A percentile compares a stretch with the other conserved stretches of the same genome.
Evolutionary conservation across 1,140 invertebrate genomes (phyloP).

Genomic region (Ephestia elutella): DNA sequence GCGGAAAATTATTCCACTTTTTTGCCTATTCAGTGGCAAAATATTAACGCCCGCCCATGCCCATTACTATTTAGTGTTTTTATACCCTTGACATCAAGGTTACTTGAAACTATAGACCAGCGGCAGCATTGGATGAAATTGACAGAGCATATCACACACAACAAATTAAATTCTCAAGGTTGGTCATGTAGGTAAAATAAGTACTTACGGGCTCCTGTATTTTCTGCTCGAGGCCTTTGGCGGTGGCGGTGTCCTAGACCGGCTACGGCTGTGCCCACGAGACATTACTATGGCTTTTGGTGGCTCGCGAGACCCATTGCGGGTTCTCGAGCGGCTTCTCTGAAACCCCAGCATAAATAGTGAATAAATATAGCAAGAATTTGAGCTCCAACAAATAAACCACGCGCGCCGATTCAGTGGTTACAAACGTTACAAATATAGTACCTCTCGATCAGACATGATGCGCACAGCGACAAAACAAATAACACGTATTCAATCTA

Average conservation of each 20-base stretch:
- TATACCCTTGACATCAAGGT: slow-evolving; percentile 53
- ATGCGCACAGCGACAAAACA: slow-evolving; percentile 36
- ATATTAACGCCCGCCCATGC: too few species aligned
- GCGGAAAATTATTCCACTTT: too few species aligned
- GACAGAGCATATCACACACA: neutral
- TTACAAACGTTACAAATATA: slow-evolving; percentile 44
- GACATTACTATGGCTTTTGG: slow-evolving; percentile 61
- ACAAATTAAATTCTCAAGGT: neutral
- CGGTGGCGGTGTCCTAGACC: slow-evolving; percentile 66
- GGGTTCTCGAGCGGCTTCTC: slow-evolving; percentile 69
- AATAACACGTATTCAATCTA: slow-evolving; percentile 51
- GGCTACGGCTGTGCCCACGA: slow-evolving; percentile 67
- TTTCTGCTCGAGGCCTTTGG: slow-evolving; percentile 61
- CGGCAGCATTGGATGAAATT: slow-evolving; percentile 1
- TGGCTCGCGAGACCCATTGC: slow-evolving; percentile 67
- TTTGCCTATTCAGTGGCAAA: too few species aligned
- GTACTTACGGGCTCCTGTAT: slow-evolving; percentile 66
- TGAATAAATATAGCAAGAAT: slow-evolving; percentile 32
- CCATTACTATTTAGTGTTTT: neutral
- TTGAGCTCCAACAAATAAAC: slow-evolving; percentile 36
- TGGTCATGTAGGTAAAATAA: too few species aligned
- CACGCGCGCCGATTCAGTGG: slow-evolving; percentile 39
- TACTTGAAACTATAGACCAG: slow-evolving; percentile 10
- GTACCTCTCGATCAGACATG: slow-evolving; percentile 74
- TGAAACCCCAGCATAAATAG: slow-evolving; percentile 43